Evolutionary conservation across 30 jellyfish, hydroid and myxozoan genomes (phyloP), one percentile per base, ranked within the genome.

Genomic region (Cassiopea xamachana): DNA sequence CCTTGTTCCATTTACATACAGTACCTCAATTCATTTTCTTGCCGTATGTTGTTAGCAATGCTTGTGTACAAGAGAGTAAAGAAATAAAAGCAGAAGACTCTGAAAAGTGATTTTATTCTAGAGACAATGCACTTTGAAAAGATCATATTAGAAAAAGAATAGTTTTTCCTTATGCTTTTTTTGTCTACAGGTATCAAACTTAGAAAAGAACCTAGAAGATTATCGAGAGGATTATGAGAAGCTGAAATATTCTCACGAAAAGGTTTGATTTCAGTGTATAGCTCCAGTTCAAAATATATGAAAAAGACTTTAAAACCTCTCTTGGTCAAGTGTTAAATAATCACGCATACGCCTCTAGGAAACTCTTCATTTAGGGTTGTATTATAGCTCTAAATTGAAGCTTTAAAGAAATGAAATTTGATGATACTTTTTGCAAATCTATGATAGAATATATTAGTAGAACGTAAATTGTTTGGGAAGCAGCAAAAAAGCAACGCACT

Each of bases 221-320:
- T 71, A 39, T 27, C 55, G 27, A 19, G 80, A 71, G 39, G 15
- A 18, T 19, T 71, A 71, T 55, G 80, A 71, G 58, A 71, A 71
- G 39, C 51, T 71, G 80, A 71, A 71, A 43, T 43, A 71, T 71
- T 12, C 51, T 71, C 55, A 71, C 55, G 80, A 71, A 71, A 71
- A 19, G 55, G 80, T 71, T 71, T 71, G 80, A 0, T 71, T 64
- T 14, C 15, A 4, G 15, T 9, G 43, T 14, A 2, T 64, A 64
- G 27, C 27, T 27, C 39, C 39, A 27, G 64, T 55, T 55, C 12
- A 10, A 55, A 10, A 3, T 55, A 55, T 3, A 55, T 55, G 64
- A 6, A 6, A 55, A 55, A 3, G 64, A 55, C 10, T 6, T 10
- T 6, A 10, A 6, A 55, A 10, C 12, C 12, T 55, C 64, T 55